These are phyloP conservation scores for Istiophorus platypterus DNA, from an alignment of 2,113 vertebrate species.

Conservation along the genomic window DNA sequence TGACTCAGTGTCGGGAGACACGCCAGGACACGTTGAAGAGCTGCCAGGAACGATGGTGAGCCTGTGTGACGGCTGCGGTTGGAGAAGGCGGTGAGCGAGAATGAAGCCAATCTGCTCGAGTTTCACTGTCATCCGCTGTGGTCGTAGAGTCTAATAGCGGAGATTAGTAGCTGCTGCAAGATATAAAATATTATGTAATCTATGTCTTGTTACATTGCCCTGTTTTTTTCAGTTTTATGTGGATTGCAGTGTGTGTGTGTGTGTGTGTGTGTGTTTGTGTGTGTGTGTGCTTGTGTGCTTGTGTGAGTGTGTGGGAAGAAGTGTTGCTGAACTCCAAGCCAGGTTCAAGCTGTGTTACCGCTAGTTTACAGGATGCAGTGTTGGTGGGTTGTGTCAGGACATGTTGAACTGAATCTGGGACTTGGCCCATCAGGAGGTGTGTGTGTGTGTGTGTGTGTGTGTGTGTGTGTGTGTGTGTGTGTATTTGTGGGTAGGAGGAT, in stretches of 20 bases:
- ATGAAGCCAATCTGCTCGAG: constrained; percentile 34
- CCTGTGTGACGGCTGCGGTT: constrained; percentile 14
- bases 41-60: constrained; percentile 25
- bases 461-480: constrained; percentile 16
- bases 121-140: constrained; percentile 44
- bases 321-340: neutral
- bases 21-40: constrained; percentile 62
- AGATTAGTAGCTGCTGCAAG: neutral
- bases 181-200: neutral
- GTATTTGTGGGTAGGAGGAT: constrained; percentile 6
- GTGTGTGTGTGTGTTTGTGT: too few species aligned
- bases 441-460: constrained; percentile 10
- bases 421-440: constrained; percentile 2
- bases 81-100: constrained; percentile 23
- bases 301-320: too few species aligned
- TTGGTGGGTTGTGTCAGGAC: constrained; percentile 47
- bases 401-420: constrained; percentile 46
- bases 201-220: neutral
- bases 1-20: constrained; percentile 45
- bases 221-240: neutral
- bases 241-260: neutral
- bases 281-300: too few species aligned
- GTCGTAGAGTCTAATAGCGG: neutral
- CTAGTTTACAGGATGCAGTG: neutral
- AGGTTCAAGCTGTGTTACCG: constrained; percentile 16